These are phyloP conservation scores for Ctena decussata DNA, from an alignment of 2,888 invertebrate species.

Conservation along the genomic window DNA sequence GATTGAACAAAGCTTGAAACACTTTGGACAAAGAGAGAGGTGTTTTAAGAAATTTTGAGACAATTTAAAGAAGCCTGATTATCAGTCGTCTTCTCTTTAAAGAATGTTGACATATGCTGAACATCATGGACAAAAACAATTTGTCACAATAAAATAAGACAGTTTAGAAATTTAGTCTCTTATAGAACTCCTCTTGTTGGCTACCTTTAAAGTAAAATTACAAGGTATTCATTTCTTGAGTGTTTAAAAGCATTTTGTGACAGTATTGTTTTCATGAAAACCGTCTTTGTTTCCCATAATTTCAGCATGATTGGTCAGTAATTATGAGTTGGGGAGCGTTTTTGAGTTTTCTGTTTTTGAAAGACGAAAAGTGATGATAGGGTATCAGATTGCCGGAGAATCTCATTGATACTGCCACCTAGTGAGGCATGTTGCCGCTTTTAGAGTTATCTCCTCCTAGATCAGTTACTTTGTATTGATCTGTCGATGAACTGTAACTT, in stretches of 20 bases:
- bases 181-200: neutral
- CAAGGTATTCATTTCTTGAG: neutral
- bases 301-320: neutral
- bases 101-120: neutral
- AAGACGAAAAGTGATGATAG: neutral
- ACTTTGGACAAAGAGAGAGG: too few species aligned
- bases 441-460: neutral
- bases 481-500: neutral
- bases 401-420: neutral
- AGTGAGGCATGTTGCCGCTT: neutral
- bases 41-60: too few species aligned
- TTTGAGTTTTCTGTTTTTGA: neutral
- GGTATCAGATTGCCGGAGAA: neutral
- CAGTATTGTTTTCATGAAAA: slow-evolving; percentile 2
- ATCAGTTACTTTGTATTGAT: slow-evolving; percentile 29
- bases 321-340: neutral
- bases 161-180: neutral
- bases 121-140: neutral
- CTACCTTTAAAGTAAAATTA: neutral
- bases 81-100: neutral
- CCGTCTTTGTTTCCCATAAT: neutral
- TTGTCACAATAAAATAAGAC: neutral
- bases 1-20: too few species aligned
- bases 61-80: too few species aligned
- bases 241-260: neutral